Evolutionary conservation across 2,888 invertebrate species (phyloP).

Genomic region (Chloromyia formosa): DNA sequence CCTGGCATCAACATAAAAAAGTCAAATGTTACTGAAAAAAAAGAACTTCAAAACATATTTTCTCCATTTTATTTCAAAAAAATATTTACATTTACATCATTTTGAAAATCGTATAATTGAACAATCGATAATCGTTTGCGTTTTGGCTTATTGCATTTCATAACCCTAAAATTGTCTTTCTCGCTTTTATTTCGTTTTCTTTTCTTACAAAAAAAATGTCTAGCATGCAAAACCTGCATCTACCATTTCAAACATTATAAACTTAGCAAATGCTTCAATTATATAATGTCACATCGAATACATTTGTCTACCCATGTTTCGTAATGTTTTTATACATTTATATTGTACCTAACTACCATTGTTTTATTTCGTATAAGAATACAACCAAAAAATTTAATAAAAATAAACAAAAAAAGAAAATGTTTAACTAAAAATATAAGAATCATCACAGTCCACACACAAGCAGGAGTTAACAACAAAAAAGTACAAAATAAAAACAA

Average conservation of each 20-base stretch:
- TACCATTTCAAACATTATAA: not conserved
- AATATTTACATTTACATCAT: constrained; percentile 25
- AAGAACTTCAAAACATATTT: not conserved
- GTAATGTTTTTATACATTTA: not conserved
- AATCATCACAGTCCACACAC: constrained; percentile 49
- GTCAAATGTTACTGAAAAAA: not conserved
- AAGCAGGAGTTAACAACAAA: constrained; percentile 10
- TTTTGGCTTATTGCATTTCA: constrained; percentile 7
- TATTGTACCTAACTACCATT: constrained; percentile 34
- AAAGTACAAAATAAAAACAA: constrained; percentile 9
- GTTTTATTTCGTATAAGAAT: not conserved
- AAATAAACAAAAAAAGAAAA: not conserved
- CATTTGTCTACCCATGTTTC: constrained; percentile 11
- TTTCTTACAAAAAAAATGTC: too few relatives aligned
- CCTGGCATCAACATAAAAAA: not conserved
- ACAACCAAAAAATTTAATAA: constrained; percentile 1
- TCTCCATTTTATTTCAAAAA: constrained; percentile 27
- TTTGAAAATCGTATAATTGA: constrained; percentile 7
- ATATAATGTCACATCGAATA: constrained; percentile 13
- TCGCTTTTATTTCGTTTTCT: not conserved
- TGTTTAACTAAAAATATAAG: constrained; percentile 16
- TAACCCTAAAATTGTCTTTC: not conserved
- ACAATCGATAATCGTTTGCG: constrained; percentile 5
- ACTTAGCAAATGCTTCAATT: not conserved
- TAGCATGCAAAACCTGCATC: too few relatives aligned